Conservation (phyloP, 2,888 invertebrate species). For the Paralinhomoeus sp. region DNA sequence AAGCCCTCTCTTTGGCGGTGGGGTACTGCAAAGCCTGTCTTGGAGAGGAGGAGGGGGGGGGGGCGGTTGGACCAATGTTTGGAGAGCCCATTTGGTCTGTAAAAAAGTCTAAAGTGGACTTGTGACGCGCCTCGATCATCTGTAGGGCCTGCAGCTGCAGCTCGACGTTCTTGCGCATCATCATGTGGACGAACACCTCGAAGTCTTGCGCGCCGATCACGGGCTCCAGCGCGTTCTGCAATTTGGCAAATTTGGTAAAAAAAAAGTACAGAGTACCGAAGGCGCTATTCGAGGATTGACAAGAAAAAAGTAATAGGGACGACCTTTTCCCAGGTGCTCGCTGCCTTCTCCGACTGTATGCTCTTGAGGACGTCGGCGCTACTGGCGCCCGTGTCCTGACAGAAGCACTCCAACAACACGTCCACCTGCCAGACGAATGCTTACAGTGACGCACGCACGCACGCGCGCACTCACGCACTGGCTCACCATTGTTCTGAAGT, state of each 20-base stretch:
- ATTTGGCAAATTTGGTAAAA: neutral
- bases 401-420: conserved; percentile 23
- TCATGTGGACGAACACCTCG: conserved; percentile 29
- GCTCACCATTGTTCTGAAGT: conserved; percentile 27
- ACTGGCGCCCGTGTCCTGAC: conserved; percentile 22
- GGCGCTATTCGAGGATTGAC: neutral
- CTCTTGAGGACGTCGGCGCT: no score
- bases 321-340: no score
- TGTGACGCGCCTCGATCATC: conserved; percentile 26
- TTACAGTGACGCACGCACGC: no score
- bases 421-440: no score
- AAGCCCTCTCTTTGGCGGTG: no score
- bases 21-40: no score
- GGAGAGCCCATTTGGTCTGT: no score
- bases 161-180: conserved; percentile 32
- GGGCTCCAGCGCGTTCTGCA: conserved; percentile 25
- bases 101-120: no score
- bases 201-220: conserved; percentile 30
- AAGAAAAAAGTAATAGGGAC: conserved; percentile 12
- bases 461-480: no score
- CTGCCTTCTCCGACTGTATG: no score
- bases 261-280: neutral
- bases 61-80: no score
- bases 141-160: conserved; percentile 32
- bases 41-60: no score